These are phyloP conservation scores for Tridacna gigas DNA, from an alignment of 2,888 invertebrate genomes.

Conservation along the genomic window DNA sequence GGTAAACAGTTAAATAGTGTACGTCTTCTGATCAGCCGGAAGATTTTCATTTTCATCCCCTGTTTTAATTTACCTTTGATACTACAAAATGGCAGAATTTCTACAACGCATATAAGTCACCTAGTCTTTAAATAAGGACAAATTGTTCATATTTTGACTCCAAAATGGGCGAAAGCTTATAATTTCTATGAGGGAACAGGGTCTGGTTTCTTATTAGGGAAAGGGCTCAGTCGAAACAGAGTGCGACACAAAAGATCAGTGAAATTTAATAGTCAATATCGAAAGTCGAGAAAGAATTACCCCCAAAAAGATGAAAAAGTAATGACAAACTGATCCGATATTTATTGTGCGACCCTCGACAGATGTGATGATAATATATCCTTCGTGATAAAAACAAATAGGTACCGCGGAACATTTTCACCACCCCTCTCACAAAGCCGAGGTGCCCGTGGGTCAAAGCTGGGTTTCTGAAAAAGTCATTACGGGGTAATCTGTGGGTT, in stretches of 20 bases:
- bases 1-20: no score
- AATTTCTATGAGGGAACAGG: no score
- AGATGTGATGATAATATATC: conserved; percentile 25
- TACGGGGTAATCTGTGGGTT: conserved; percentile 11
- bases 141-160: no score
- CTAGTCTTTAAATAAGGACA: no score
- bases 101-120: no score
- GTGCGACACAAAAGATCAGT: conserved; percentile 14
- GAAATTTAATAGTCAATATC: conserved; percentile 21
- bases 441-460: conserved; percentile 2
- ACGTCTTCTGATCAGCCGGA: no score
- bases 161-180: no score
- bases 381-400: not conserved
- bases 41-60: no score
- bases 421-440: conserved; percentile 15
- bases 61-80: no score
- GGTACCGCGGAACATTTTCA: not conserved
- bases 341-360: conserved; percentile 25
- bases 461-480: conserved; percentile 14
- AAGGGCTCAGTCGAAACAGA: conserved; percentile 3
- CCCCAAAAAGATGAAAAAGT: conserved; percentile 16
- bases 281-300: conserved; percentile 19
- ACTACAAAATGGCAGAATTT: no score
- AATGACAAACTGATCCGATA: conserved; percentile 21
- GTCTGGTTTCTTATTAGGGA: not conserved